Evolutionary conservation across 2,888 invertebrate species (phyloP).

Genomic region (Leptogaster cylindrica): DNA sequence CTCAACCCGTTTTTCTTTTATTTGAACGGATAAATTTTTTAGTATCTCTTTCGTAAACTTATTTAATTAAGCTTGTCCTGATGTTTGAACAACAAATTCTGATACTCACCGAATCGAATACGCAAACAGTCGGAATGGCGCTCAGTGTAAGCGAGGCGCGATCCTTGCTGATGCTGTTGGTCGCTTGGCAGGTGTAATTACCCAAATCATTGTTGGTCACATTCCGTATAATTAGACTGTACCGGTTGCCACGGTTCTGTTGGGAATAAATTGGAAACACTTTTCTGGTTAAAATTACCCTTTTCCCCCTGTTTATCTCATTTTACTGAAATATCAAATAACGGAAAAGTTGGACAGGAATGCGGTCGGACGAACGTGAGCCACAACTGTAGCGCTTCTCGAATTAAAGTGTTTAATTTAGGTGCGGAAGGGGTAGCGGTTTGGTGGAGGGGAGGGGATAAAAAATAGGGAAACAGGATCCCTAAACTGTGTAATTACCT

Average conservation of each 20-base stretch:
- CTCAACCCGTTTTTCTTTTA: too few relatives aligned
- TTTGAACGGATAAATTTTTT: not conserved
- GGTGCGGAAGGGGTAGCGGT: not conserved
- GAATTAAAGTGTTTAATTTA: not conserved
- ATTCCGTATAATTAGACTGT: conserved; percentile 64
- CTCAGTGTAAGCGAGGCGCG: conserved; percentile 64
- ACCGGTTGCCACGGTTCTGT: conserved; percentile 61
- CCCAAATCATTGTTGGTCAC: conserved; percentile 65
- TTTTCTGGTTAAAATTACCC: not conserved
- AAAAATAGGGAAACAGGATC: too few relatives aligned
- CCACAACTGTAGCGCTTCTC: not conserved
- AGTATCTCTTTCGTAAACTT: not conserved
- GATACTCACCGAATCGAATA: conserved; percentile 61
- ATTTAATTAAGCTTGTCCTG: too few relatives aligned
- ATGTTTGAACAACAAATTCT: too few relatives aligned
- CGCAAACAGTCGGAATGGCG: conserved; percentile 63
- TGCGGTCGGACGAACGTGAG: too few relatives aligned
- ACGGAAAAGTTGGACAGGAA: not conserved
- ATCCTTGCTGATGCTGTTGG: conserved; percentile 64
- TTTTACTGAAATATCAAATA: too few relatives aligned
- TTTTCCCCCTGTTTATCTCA: too few relatives aligned
- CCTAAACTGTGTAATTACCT: too few relatives aligned
- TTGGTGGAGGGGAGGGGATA: not conserved
- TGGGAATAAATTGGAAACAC: conserved; percentile 14
- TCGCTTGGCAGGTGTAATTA: conserved; percentile 66